Base-by-base conservation (phyloP, 2,888 invertebrate species). In the Ophioninae sp. region DNA sequence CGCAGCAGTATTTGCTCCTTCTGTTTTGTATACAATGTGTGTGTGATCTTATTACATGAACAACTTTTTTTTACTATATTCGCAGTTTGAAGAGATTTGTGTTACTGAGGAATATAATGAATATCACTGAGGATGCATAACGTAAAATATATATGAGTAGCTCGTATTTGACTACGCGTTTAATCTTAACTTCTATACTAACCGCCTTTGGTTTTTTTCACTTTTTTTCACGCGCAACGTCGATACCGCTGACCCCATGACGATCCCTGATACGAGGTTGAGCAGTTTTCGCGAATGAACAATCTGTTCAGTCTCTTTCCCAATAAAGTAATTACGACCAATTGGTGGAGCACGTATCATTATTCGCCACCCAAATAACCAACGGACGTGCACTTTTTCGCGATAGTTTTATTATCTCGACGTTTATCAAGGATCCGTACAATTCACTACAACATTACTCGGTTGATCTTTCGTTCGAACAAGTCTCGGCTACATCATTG, bases 61-160 rank as follows among this genome's bases (percentile, higher is more conserved):
- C 51, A 51, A 51, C 17, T 72, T 73, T 73, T 74, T 41, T 59
- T 41, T 75, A 75, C 78, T 71, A 74, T 78, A 75, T 44, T 59
- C 39, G 69, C 64, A 65, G 39, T 44, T 71, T 63, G n/a, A 75
- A 71, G 58, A 79, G 44, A 75, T 75, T 76, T 81, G 73, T 83
- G 51, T 74, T 74, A 75, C 69, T 74, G 74, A 78, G 44, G 51
- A 69, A 73, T 75, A 72, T 74, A 79, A 81, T 68, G 72, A 41
- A 79, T 58, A 71, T 41, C 37, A 44, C 22, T 9, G 22, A n/a
- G 22, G 20, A 61, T 22, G 13, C 23, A 13, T 17, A 65, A 76
- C 79, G 68, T 74, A 69, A 56, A 44, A 61, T 69, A 68, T 59
- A n/a, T 51, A 17, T 51, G 17, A 51, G 81, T 84, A 75, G 75